A percentile compares a stretch with the other conserved stretches of the same genome.
Conservation (phyloP, 2,113 vertebrate genomes). For the Raja brachyura region DNA sequence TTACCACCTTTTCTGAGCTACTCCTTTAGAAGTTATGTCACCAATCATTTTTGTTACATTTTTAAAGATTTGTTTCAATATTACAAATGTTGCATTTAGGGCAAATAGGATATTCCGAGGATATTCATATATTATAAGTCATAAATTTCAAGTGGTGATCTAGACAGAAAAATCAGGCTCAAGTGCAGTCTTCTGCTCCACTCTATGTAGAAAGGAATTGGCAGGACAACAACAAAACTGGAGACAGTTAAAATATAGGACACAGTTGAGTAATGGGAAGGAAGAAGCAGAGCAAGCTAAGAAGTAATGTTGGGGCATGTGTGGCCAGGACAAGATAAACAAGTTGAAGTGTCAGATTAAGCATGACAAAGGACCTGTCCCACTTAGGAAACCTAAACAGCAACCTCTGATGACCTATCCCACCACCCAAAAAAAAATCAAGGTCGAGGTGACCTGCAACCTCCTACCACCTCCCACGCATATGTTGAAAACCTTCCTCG, state of each 20-base stretch:
- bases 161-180: no score
- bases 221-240: background rate
- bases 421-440: no score
- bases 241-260: background rate
- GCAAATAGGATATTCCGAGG: background rate
- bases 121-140: background rate
- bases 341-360: background rate
- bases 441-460: no score
- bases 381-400: no score
- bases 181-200: background rate
- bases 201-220: background rate
- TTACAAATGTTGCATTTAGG: background rate
- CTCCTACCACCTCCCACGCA: no score
- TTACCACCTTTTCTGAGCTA: no score
- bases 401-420: no score
- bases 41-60: background rate
- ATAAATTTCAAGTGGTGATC: background rate
- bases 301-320: no score
- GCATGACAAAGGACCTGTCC: no score
- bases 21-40: background rate
- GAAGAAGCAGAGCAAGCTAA: background rate
- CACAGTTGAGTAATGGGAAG: background rate
- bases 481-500: no score
- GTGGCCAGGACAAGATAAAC: background rate
- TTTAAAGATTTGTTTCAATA: background rate